Base-by-base conservation (phyloP, 2,888 invertebrate species). In the Tiliacea aurago region DNA sequence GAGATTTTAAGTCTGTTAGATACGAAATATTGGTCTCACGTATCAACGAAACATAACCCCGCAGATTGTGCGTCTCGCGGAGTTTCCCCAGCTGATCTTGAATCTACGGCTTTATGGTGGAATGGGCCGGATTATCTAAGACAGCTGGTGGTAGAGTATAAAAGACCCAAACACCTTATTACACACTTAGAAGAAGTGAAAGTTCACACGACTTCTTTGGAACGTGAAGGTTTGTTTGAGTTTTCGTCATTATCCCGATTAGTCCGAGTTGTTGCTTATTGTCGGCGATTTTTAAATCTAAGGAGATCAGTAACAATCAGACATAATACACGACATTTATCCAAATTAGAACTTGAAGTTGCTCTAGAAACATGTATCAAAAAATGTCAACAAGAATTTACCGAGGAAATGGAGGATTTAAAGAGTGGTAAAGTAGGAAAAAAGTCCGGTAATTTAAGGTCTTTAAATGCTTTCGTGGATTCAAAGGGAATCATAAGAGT, bases 341-440 rank as follows among this genome's bases (percentile, higher is more conserved):
- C 53, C 13, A 53, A 23, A 23, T 11, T 11, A 28, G 53, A 53
- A 53, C 53, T 11, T 13, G 53, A 53, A 53, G 23, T 13, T 11
- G 53, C 53, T 53, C 23, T 53, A 53, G 13, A 5, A 11, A 53
- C 13, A 11, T 53, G 53, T 6, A 6, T 53, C 4, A 56, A 15
- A 56, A 56, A 56, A 56, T 56, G 56, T 15, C 56, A 56, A 28
- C 15, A 56, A 56, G 56, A 33, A 56, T 56, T 56, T 15, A 15
- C 56, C 18, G 56, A 56, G 56, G 20, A 59, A 41, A 5, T 59
- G n/a, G 33, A 59, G 11, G 11, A n/a, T 41, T 59, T 59, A n/a
- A 59, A 59, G n/a, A 41, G 9, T 59, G 18, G 13, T 59, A 59
- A 59, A 41, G 11, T n/a, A 41, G 5, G 11, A 59, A 59, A 41